Conservation (phyloP, 2,113 vertebrate genomes). For the Mungos mungo region DNA sequence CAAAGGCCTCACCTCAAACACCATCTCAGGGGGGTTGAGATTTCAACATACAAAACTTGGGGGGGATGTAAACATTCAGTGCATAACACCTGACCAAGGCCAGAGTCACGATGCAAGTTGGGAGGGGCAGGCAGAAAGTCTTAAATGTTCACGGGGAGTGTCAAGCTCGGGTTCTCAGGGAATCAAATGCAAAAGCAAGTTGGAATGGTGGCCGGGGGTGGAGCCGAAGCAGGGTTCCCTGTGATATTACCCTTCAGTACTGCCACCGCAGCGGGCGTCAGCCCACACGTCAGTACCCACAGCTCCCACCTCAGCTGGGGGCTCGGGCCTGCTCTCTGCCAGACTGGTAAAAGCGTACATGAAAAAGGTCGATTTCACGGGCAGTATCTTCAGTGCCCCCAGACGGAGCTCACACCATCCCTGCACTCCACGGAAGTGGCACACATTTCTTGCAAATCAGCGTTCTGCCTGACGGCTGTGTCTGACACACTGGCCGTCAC, state of each 20-base stretch:
- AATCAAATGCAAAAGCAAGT: neutral
- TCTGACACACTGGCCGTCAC: neutral
- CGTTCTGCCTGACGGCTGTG: neutral
- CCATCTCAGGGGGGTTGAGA: neutral
- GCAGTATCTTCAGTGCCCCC: neutral
- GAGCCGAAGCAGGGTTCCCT: neutral
- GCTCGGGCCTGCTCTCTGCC: slow-evolving; percentile 35
- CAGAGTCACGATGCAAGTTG: neutral
- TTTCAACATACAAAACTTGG: neutral
- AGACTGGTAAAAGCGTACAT: slow-evolving; percentile 7
- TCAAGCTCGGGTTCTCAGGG: neutral
- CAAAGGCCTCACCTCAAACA: neutral
- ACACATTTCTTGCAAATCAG: neutral
- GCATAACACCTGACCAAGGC: neutral
- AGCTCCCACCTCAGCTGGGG: neutral
- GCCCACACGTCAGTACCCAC: neutral
- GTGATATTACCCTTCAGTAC: neutral
- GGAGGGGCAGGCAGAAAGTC: neutral
- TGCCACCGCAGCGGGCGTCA: neutral
- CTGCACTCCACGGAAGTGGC: neutral
- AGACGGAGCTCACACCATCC: neutral
- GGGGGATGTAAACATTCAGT: neutral
- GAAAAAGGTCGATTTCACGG: slow-evolving; percentile 20
- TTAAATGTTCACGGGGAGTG: neutral
- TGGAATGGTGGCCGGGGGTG: neutral